Base-by-base conservation (phyloP, 2,797 vertebrate species). In the Trematocara caparti region DNA sequence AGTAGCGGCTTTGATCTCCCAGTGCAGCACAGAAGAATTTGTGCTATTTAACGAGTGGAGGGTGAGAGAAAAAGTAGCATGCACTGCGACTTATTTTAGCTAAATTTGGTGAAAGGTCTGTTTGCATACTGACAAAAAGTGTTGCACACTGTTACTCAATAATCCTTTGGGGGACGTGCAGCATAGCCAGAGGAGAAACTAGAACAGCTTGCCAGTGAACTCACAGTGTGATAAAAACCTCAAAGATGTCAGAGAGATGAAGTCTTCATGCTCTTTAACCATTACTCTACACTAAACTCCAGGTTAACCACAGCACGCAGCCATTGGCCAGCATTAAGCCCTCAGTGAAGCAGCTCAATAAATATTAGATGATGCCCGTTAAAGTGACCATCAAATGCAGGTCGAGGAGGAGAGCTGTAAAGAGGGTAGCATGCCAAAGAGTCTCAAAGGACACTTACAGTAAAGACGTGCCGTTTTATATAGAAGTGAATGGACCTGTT, bases 331-430 rank as follows among this genome's bases (percentile, higher is more conserved):
- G 85, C 81, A 47, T 81, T 83, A 78, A 89, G 90, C 90, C 85
- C 89, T 90, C 83, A 82, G 76, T 11, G 64, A 86, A 87, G 83
- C 73, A 76, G 79, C 66, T 82, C 90, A 76, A 93, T 95, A 90
- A 94, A 94, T 95, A 93, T 93, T 94, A 92, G 82, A 95, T 94
- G 92, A 92, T 81, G 86, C 83, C 89, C 87, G 90, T 91, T 94
- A 90, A 94, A 92, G 92, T 93, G 93, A 95, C 93, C 93, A 93
- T 92, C 92, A 92, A 92, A 93, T 81, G 81, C 80, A 80, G 84
- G 85, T 86, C 82, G 77, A 89, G 80, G 78, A 78, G 76, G 75
- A 79, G 81, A 84, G 89, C 90, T 78, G 66, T 86, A 82, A 88
- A 89, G 92, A 87, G 80, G 77, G 76, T 81, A 86, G 86, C 83